Evolutionary conservation across 2,888 invertebrate species (phyloP), one percentile per base, ranked within the genome.

Genomic region (Ophioninae sp.): DNA sequence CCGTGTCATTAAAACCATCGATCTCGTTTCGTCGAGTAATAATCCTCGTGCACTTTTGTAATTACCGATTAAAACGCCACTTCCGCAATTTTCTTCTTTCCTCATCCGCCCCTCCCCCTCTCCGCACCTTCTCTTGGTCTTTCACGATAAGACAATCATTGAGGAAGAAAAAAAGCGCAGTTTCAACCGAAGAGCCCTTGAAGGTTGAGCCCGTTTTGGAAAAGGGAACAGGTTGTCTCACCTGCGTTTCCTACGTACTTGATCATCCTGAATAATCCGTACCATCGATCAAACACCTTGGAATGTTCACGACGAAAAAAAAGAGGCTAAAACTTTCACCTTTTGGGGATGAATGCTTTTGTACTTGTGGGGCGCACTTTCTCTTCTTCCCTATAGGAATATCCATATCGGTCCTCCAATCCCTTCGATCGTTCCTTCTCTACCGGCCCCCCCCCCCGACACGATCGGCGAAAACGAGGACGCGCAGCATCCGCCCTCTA

Each of bases 401-500:
- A 30, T 30, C 30, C 30, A 30, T 30, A 30, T 30, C 39, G 30
- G 57, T 21, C 23, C 20, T 70, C 44, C 20, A 23, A 61, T 68
- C 30, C 21, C 37, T 50, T 6, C 21, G 73, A 17, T 82, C 56
- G 57, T 72, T 67, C 41, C 59, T 83, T 61, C 64, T 64, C 20
- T 13, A 17, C 50, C 10, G 2, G 39, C 5, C 62, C 37, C 57
- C 50, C 23, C 68, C 8, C 10, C 17, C 61, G 37, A 6, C n/a
- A 21, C 3, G 65, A 64, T 61, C 23, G 69, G 81, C n/a, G 68
- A 75, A 87, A 89, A 87, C 85, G 87, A 77, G 89, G 87, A 80
- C 87, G 85, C 87, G 85, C 87, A 86, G 89, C 89, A 91, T 91
- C 91, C 90, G 89, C 87, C 87, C 88, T 78, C 88, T 88, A 86